Evolutionary conservation across 2,113 vertebrate species (phyloP).

Genomic region (Sapayoa aenigma): DNA sequence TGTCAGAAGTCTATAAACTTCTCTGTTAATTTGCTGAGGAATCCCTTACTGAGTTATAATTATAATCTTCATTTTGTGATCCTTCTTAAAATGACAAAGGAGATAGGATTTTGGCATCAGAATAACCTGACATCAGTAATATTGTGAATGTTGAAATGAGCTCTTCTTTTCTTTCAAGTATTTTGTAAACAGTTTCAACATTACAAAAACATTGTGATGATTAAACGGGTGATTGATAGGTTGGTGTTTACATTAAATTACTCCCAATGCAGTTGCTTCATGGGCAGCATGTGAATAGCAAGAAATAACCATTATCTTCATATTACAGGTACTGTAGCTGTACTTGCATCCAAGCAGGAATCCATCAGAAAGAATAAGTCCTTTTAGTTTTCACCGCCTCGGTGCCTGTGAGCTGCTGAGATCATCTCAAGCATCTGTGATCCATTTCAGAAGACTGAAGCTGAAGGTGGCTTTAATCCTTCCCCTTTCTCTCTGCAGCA

Average conservation of each 20-base stretch:
- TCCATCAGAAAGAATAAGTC: background rate
- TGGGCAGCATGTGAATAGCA: constrained; percentile 60
- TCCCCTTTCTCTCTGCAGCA: background rate
- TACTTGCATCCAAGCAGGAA: constrained; percentile 35
- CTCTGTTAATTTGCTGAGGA: constrained; percentile 9
- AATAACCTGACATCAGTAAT: background rate
- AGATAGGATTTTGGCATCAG: background rate
- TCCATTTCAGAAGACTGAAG: constrained; percentile 59
- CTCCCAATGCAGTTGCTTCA: constrained; percentile 40
- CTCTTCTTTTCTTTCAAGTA: background rate
- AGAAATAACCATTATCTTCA: constrained; percentile 46
- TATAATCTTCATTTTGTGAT: background rate
- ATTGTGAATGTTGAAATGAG: background rate
- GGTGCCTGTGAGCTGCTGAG: constrained; percentile 67
- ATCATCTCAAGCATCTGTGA: constrained; percentile 55
- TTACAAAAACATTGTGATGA: background rate
- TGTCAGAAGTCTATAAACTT: background rate
- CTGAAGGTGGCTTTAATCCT: constrained; percentile 1
- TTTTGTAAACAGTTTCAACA: constrained; percentile 3
- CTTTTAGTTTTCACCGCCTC: constrained; percentile 53
- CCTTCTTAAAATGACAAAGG: background rate
- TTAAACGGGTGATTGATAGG: background rate
- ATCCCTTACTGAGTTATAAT: constrained; percentile 3
- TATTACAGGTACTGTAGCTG: background rate
- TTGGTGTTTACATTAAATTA: constrained; percentile 25